Evolutionary conservation across 1,140 invertebrate species (phyloP), one percentile per base, ranked within the genome.

Genomic region (Vanessa tameamea): DNA sequence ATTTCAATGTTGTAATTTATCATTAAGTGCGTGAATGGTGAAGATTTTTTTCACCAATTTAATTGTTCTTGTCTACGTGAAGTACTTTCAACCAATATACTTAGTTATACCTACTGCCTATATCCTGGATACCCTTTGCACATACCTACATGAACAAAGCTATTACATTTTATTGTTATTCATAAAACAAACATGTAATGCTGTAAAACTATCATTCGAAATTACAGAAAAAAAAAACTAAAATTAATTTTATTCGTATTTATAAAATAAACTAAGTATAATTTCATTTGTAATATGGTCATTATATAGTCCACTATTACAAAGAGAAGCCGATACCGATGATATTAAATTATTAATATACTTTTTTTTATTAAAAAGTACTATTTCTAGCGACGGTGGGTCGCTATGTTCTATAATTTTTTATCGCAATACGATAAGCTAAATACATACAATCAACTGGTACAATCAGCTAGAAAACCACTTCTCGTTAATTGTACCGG

Each of bases 401-500:
- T 57, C 8, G 55, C 50, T 55, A 57, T 12, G 9, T 57, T 23
- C 11, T 20, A 12, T 23, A 57, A 0, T 12, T 23, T 57, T 57
- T 57, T 23, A 57, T 57, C 23, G 23, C 20, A 26, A 57, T 43
- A 11, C 53, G 53, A 57, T 20, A 20, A 57, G 53, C 3, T 57
- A 57, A 57, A 23, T 23, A 57, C 57, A 37, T 31, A 61, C 48
- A n/a, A 51, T 51, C 13, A 51, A n/a, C 57, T 57, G 55, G 55
- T 57, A 57, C 20, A 61, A 61, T 61, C 57, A 76, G 48, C 37
- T 67, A 65, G 37, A 65, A 64, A 69, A 69, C 31, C 50, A 47
- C 59, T 71, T 76, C 50, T 68, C 55, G 64, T 70, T 69, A 75
- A 65, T 69, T 53, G 26, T 72, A 65, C 69, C 59, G 65, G 50